Base-by-base conservation (phyloP, 2,888 invertebrate species). In the Schrankia costaestrigalis region DNA sequence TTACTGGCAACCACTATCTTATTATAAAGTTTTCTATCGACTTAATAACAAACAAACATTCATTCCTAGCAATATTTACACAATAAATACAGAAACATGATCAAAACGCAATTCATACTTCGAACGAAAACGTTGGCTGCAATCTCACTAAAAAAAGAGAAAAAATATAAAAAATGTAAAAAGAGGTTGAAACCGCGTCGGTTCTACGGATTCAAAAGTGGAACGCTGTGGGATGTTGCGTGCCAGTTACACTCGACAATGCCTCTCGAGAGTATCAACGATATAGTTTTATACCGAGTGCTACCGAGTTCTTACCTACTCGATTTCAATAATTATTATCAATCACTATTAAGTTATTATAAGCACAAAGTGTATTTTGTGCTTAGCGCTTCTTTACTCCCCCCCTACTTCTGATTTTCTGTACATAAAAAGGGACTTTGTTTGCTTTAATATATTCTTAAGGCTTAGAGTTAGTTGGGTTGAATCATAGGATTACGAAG, bases 191-290 rank as follows among this genome's bases (percentile, higher is more conserved):
- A 59, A 50, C 50, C 50, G 41, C 49, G 41, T 58, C 48, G 34
- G 45, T 43, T 56, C 47, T 59, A 35, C 49, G 60, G 53, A 63
- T 63, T 62, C 52, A 58, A 70, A 69, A 66, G 60, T 66, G 46
- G 66, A 63, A 49, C 63, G 53, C 38, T 40, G 37, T 25, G 46
- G 46, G 46, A 41, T 57, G 67, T 63, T 63, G 60, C 61, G 63
- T 63, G 67, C 65, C 63, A 68, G 69, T 67, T 69, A 49, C 41
- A 46, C 48, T 46, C 53, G 14, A 67, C 64, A 67, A 69, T 61
- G 41, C 54, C 48, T 36, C 59, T 58, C 51, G 41, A 49, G 56
- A 54, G 59, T 46, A 56, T 45, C 54, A 49, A 52, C 53, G 60
- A 56, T 54, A 46, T 56, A 47, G 41, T 43, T 45, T 35, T 39